Base-by-base conservation (phyloP, 2,888 invertebrate species). In the Drosophila merina region DNA sequence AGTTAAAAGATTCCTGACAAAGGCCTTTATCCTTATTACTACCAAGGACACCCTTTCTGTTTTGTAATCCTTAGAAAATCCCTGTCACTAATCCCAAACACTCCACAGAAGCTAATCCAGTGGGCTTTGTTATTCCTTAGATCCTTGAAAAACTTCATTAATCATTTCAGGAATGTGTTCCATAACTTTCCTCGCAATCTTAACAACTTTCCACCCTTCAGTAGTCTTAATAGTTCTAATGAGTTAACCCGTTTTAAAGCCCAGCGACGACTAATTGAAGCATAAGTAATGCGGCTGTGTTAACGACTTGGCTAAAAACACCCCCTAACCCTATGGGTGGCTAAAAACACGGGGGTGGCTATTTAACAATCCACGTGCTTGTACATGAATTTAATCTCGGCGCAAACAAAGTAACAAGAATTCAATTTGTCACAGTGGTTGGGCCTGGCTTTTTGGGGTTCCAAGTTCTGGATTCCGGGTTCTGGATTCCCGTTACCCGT, bases 361-460 rank as follows among this genome's bases (percentile, higher is more conserved):
- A 76, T 73, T 73, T 82, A 77, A 68, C 78, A 36, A 80, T 63
- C 63, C 84, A 81, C 79, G 77, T 77, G 81, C 64, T 75, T 72
- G 67, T 56, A 56, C 79, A 84, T 70, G 79, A 77, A 75, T 85
- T 85, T 86, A 86, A 84, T 84, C 85, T 85, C 76, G 77, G 75
- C 79, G 70, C 87, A 84, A 84, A 84, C 85, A 84, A 85, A 77
- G 82, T 75, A 84, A 77, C 87, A 86, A 82, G 86, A 89, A 88
- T 89, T 89, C 78, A 89, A 89, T 89, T 89, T 89, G 90, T 88
- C 84, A 84, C 76, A 84, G 86, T 75, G 86, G 88, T 83, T 85
- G 80, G 70, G 59, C 45, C 49, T 25, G 20, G 45, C 8, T 57
- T 45, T 36, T 45, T 44, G 44, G 54, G 40, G 40, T 40, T 45